A percentile compares a stretch with the other conserved stretches of the same genome.
phyloP scores from a whole-genome alignment of 2,888 invertebrate genomes.

The Parasteatoda lunata region DNA sequence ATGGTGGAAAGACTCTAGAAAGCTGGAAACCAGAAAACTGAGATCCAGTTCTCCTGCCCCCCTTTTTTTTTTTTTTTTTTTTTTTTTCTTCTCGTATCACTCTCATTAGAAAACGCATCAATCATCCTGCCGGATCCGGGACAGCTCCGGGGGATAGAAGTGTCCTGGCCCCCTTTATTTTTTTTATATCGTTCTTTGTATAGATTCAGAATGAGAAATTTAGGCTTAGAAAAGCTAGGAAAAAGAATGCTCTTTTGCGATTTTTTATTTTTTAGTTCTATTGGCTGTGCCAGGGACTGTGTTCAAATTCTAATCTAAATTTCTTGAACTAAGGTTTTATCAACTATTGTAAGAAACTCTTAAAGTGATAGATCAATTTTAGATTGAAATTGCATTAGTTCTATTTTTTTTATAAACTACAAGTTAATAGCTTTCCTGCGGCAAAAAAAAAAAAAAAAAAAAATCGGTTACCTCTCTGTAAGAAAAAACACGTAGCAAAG shows the following conservation, averaged over 20 bases:
- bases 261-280: constrained; percentile 13
- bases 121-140: constrained; percentile 62
- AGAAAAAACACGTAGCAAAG: too few relatives aligned
- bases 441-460: too few relatives aligned
- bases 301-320: constrained; percentile 28
- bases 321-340: too few relatives aligned
- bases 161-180: constrained; percentile 8
- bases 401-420: too few relatives aligned
- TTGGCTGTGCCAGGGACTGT: constrained; percentile 36
- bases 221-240: constrained; percentile 34
- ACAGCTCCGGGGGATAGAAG: constrained; percentile 36
- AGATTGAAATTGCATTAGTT: too few relatives aligned
- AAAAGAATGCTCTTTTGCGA: constrained; percentile 27
- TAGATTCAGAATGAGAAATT: constrained; percentile 54
- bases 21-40: constrained; percentile 61
- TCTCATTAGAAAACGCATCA: constrained; percentile 69
- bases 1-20: constrained; percentile 59
- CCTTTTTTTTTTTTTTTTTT: too few relatives aligned
- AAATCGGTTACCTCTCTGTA: too few relatives aligned
- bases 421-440: too few relatives aligned
- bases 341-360: too few relatives aligned
- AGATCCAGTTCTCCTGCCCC: constrained; percentile 42
- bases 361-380: too few relatives aligned
- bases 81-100: constrained; percentile 64
- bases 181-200: constrained; percentile 49